Percentiles rank a stretch among this genome's conserved stretches.
Evolutionary conservation across 1,140 invertebrate species (phyloP).

Genomic region (Spodoptera frugiperda): DNA sequence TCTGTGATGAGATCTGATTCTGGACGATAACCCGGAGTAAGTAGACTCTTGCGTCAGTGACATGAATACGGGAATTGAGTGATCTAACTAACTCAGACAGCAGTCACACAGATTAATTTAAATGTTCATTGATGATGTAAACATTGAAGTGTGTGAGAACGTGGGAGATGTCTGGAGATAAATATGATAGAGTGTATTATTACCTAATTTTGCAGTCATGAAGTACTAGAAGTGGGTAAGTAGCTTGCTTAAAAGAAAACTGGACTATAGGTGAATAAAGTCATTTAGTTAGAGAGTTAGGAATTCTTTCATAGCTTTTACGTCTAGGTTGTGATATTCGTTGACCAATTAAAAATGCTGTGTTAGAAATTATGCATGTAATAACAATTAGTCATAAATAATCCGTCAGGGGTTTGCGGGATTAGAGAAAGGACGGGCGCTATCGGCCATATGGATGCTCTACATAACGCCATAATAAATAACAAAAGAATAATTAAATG

Average conservation of each 20-base stretch:
- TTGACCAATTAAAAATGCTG: background rate
- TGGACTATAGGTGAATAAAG: too few relatives aligned
- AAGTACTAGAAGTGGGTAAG: too few relatives aligned
- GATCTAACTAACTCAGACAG: conserved; percentile 28
- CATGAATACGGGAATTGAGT: conserved; percentile 28
- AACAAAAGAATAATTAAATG: conserved; percentile 45
- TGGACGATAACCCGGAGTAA: conserved; percentile 56
- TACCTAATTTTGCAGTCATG: too few relatives aligned
- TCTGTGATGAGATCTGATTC: conserved; percentile 70
- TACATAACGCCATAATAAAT: conserved; percentile 12
- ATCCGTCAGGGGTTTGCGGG: background rate
- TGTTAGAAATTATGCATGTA: too few relatives aligned
- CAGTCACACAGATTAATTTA: conserved; percentile 35
- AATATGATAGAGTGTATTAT: too few relatives aligned
- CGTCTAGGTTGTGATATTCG: too few relatives aligned
- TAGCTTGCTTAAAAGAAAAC: too few relatives aligned
- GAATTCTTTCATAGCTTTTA: too few relatives aligned
- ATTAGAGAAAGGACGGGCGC: background rate
- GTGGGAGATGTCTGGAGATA: conserved; percentile 16
- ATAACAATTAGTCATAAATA: background rate
- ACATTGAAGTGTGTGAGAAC: conserved; percentile 8
- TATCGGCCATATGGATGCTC: conserved; percentile 8
- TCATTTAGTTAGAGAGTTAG: too few relatives aligned
- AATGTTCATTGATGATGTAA: conserved; percentile 32
- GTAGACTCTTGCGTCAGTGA: conserved; percentile 35